Conservation (phyloP, 2,888 invertebrate species). For the Leptinotarsa peninsularis region DNA sequence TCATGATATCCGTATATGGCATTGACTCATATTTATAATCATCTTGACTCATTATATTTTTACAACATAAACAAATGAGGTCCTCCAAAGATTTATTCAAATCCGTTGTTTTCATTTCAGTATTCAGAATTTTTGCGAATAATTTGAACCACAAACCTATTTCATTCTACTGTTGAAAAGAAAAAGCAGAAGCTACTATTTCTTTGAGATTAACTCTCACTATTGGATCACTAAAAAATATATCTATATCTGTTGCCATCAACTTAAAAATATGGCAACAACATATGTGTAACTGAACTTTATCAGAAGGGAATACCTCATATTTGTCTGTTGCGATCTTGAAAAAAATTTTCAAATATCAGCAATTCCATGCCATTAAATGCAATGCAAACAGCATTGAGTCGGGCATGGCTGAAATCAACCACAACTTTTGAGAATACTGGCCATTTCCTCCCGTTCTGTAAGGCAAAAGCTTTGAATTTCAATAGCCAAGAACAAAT, state of each 20-base stretch:
- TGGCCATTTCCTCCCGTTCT: constrained; percentile 15
- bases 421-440: constrained; percentile 9
- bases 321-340: constrained; percentile 4
- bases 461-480: constrained; percentile 26
- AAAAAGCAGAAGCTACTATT: constrained; percentile 22
- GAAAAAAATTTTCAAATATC: constrained; percentile 15
- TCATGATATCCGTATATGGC: background rate
- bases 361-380: background rate
- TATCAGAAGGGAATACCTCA: background rate
- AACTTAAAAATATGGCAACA: constrained; percentile 21
- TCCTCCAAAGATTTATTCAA: constrained; percentile 14
- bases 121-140: constrained; percentile 17
- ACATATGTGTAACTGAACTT: constrained; percentile 10
- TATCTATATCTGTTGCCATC: constrained; percentile 25
- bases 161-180: constrained; percentile 13
- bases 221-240: background rate
- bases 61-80: constrained; percentile 28
- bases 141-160: constrained; percentile 25
- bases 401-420: constrained; percentile 11
- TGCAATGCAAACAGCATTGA: constrained; percentile 21
- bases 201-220: constrained; percentile 18
- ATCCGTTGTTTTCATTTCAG: constrained; percentile 17
- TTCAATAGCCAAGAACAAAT: constrained; percentile 20
- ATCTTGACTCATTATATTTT: constrained; percentile 1
- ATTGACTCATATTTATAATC: constrained; percentile 9